Evolutionary conservation across 2,113 vertebrate species (phyloP).

Genomic region (Pelmatolapia mariae): DNA sequence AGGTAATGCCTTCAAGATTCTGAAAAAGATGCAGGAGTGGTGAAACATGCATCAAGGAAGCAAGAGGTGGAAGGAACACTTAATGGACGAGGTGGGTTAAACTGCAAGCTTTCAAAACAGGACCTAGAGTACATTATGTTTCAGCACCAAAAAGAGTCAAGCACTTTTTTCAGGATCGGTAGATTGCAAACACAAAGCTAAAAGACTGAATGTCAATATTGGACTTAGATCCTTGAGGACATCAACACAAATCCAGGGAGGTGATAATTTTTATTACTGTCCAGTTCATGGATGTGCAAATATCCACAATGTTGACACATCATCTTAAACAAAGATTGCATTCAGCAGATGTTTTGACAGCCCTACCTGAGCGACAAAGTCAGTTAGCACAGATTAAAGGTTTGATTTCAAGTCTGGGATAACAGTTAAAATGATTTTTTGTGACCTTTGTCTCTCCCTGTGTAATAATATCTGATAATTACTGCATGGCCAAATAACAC

Average conservation of each 20-base stretch:
- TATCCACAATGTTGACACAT: not conserved
- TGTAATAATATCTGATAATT: not conserved
- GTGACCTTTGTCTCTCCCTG: not conserved
- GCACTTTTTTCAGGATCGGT: not conserved
- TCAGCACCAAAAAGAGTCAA: accelerated
- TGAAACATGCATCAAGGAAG: not conserved
- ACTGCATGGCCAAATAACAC: too few relatives aligned
- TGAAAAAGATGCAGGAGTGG: not conserved
- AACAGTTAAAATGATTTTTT: not conserved
- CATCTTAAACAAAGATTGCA: not conserved
- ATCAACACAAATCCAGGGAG: not conserved
- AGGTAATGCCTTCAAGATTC: not conserved
- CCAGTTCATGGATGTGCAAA: not conserved
- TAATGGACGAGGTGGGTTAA: not conserved
- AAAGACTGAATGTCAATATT: not conserved
- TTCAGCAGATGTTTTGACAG: not conserved
- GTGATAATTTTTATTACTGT: not conserved
- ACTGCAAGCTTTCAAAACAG: not conserved
- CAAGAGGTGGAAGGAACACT: not conserved
- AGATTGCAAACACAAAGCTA: not conserved
- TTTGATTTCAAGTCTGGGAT: not conserved
- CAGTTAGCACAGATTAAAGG: not conserved
- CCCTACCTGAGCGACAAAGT: too few relatives aligned
- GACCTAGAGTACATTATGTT: not conserved
- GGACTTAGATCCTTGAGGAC: not conserved